Conservation (phyloP, 2,113 vertebrate genomes). For the Protomyctophum bolini region DNA sequence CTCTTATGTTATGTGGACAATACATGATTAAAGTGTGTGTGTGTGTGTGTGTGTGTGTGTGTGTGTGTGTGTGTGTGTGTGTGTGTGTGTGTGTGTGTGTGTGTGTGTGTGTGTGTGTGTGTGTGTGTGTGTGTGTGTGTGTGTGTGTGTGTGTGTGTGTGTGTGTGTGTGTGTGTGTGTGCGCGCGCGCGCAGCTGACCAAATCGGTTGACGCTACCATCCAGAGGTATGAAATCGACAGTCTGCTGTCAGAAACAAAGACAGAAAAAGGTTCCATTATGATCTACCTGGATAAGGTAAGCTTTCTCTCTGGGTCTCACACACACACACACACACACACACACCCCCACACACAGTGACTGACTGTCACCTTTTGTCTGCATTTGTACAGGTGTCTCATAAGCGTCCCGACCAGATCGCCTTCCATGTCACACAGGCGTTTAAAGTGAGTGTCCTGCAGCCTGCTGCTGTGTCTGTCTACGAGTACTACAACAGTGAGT, state of each 20-base stretch:
- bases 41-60: too few relatives aligned
- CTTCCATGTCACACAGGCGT: slow-evolving; percentile 77
- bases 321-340: too few relatives aligned
- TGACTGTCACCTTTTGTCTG: background rate
- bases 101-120: too few relatives aligned
- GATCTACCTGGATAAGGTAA: slow-evolving; percentile 87
- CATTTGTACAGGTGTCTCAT: slow-evolving; percentile 65
- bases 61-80: too few relatives aligned
- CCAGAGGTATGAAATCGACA: slow-evolving; percentile 81
- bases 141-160: background rate
- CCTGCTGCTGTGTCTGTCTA: slow-evolving; percentile 83
- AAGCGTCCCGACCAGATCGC: slow-evolving; percentile 51
- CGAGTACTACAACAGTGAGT: slow-evolving; percentile 79
- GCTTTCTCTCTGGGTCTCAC: background rate
- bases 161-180: slow-evolving; percentile 6
- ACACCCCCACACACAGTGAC: too few relatives aligned
- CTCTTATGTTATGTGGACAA: too few relatives aligned
- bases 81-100: too few relatives aligned
- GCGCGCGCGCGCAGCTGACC: slow-evolving; percentile 68
- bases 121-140: too few relatives aligned
- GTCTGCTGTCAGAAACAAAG: slow-evolving; percentile 40
- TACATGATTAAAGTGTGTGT: too few relatives aligned
- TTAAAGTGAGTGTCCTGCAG: slow-evolving; percentile 79
- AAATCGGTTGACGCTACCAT: slow-evolving; percentile 75
- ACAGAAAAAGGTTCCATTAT: slow-evolving; percentile 79